A percentile compares a stretch with the other conserved stretches of the same genome.
These are phyloP conservation scores for Mythimna pallens DNA, from an alignment of 2,888 invertebrate genomes.

Conservation along the genomic window DNA sequence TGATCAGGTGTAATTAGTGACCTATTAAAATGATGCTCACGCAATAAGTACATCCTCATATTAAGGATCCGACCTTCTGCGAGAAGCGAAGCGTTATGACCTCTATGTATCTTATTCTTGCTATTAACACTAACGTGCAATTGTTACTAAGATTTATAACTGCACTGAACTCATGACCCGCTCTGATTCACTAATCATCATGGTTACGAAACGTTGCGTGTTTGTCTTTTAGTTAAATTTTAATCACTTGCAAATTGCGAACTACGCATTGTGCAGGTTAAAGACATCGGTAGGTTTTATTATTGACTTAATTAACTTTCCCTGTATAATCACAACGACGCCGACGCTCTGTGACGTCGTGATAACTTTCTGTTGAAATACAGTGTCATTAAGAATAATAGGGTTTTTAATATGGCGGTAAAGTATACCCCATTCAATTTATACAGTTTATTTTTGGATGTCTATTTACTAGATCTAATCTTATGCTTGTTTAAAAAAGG, in stretches of 20 bases:
- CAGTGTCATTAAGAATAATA: constrained; percentile 2
- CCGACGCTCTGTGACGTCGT: constrained; percentile 8
- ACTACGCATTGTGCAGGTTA: constrained; percentile 36
- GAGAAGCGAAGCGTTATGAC: constrained; percentile 51
- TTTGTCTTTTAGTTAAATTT: constrained; percentile 28
- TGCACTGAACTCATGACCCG: constrained; percentile 59
- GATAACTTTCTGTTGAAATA: constrained; percentile 15
- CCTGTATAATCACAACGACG: constrained; percentile 24
- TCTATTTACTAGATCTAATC: constrained; percentile 19
- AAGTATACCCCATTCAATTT: not conserved
- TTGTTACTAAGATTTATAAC: constrained; percentile 58
- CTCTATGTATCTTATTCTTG: constrained; percentile 50
- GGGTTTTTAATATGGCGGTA: not conserved
- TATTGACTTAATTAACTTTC: constrained; percentile 50
- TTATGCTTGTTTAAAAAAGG: constrained; percentile 13
- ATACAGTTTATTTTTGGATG: constrained; percentile 12
- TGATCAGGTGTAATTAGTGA: constrained; percentile 47
- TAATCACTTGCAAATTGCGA: constrained; percentile 28
- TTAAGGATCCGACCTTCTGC: constrained; percentile 50
- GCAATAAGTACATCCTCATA: constrained; percentile 39
- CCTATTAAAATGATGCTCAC: constrained; percentile 48
- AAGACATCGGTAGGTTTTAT: constrained; percentile 26
- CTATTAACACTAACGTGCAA: constrained; percentile 43
- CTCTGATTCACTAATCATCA: constrained; percentile 53
- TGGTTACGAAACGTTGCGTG: constrained; percentile 56